These are phyloP conservation scores for Echiichthys vipera DNA, from an alignment of 2,797 vertebrate genomes.

Conservation along the genomic window DNA sequence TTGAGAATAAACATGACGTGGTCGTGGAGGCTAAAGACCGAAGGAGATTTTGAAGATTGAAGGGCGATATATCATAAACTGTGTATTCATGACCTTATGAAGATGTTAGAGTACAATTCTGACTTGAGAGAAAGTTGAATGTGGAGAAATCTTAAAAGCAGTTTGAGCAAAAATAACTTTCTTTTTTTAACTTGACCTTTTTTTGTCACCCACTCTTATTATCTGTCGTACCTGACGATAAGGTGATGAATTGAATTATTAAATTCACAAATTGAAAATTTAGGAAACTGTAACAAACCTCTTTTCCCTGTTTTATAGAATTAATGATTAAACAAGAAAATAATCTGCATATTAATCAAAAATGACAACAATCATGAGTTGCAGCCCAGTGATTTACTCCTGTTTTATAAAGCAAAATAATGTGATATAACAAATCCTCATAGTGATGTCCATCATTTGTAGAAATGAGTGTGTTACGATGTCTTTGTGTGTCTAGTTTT, in stretches of 20 bases:
- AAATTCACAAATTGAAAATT: no score
- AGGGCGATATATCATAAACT: neutral
- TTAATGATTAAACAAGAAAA: neutral
- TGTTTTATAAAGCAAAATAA: neutral
- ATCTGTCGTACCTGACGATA: neutral
- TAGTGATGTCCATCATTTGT: neutral
- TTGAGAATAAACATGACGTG: neutral
- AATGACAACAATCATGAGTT: neutral
- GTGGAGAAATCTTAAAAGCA: neutral
- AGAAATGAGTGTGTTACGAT: neutral
- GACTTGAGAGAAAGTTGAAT: no score
- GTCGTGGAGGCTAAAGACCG: neutral
- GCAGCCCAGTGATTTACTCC: neutral
- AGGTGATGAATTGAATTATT: neutral
- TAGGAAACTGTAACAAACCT: neutral
- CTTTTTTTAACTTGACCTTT: neutral
- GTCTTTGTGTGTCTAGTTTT: conserved; percentile 1
- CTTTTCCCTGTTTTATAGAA: neutral
- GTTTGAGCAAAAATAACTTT: neutral
- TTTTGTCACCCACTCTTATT: neutral
- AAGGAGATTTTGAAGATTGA: neutral
- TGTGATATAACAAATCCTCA: neutral
- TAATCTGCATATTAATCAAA: neutral
- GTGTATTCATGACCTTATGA: neutral
- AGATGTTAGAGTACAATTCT: neutral